Percentiles rank a stretch among this genome's conserved stretches.
phyloP scores from a whole-genome alignment of 2,888 invertebrate genomes.

The Nasonovia ribisnigri region DNA sequence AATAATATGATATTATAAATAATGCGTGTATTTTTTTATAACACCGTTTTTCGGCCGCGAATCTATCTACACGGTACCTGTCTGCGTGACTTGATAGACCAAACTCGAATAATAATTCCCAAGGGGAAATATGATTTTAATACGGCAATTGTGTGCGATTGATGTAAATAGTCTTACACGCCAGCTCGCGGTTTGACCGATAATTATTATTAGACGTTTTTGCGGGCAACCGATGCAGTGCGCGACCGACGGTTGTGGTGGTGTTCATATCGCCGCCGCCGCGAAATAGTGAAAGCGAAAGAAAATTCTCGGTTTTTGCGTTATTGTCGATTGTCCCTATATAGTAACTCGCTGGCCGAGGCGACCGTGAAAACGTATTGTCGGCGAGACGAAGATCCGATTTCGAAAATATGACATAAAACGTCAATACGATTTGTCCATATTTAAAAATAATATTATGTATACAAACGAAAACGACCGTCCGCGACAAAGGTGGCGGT shows the following conservation, averaged over 20 bases:
- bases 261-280: neutral
- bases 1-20: neutral
- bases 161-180: neutral
- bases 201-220: neutral
- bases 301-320: constrained; percentile 47
- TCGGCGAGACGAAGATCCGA: neutral
- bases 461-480: neutral
- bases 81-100: neutral
- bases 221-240: neutral
- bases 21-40: neutral
- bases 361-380: neutral
- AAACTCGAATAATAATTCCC: neutral
- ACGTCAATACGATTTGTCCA: neutral
- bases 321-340: neutral
- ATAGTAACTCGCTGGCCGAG: neutral
- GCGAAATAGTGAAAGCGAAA: constrained; percentile 55
- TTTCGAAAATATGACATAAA: neutral
- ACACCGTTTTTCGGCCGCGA: neutral
- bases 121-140: neutral
- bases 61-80: neutral
- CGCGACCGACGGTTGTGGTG: neutral
- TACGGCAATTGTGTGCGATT: neutral
- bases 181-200: constrained; percentile 22
- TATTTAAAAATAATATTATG: neutral
- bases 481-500: neutral